A percentile compares a stretch with the other conserved stretches of the same genome.
phyloP scores from a whole-genome alignment of 2,113 vertebrate species.

The Forbesichthys agassizii region DNA sequence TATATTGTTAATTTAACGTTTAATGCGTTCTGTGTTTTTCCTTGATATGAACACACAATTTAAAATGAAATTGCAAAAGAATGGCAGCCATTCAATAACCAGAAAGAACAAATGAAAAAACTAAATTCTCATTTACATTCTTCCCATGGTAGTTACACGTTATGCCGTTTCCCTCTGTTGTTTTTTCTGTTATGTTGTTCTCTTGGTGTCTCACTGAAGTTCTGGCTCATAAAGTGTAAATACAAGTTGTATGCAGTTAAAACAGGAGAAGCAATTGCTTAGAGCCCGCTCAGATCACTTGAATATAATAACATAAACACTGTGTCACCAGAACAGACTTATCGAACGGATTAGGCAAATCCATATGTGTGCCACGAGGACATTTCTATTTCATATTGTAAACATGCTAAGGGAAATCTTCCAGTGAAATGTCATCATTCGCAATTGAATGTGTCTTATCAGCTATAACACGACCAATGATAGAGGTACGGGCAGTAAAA shows the following conservation, averaged over 20 bases:
- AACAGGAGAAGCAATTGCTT: background rate
- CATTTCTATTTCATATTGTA: background rate
- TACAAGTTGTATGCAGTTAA: background rate
- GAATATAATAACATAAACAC: constrained; percentile 4
- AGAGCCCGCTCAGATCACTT: background rate
- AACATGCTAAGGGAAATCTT: background rate
- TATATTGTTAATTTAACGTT: background rate
- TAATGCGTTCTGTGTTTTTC: background rate
- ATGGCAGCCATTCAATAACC: background rate
- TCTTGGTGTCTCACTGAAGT: background rate
- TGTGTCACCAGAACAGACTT: background rate
- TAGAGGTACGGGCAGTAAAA: background rate
- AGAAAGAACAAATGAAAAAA: background rate
- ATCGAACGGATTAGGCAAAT: background rate
- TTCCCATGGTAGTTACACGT: background rate
- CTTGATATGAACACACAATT: constrained; percentile 5
- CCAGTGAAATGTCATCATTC: constrained; percentile 2
- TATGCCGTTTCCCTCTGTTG: background rate
- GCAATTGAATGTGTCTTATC: constrained; percentile 9
- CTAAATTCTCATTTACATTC: constrained; percentile 7
- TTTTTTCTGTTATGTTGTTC: background rate
- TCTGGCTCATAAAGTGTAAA: background rate
- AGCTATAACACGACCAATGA: constrained; percentile 4
- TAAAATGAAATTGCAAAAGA: background rate
- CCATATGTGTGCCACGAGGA: background rate